Conservation (phyloP, 2,113 vertebrate species). For the Tonatia bakeri region DNA sequence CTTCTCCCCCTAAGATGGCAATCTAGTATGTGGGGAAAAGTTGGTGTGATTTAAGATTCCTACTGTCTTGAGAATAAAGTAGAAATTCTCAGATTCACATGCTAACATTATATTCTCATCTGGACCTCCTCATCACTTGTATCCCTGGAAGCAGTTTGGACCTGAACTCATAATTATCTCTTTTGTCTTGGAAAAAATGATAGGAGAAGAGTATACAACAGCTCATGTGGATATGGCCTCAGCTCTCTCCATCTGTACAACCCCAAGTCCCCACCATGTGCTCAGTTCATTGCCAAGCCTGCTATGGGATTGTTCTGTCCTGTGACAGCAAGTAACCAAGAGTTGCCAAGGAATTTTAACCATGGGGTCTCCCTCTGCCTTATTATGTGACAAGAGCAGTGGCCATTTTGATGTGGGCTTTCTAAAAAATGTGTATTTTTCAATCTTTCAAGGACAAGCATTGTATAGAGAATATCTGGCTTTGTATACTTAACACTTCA, state of each 20-base stretch:
- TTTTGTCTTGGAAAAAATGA: background rate
- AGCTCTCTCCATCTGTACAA: background rate
- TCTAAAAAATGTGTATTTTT: background rate
- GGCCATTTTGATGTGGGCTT: background rate
- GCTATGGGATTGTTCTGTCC: background rate
- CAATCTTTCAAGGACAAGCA: background rate
- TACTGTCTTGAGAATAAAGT: background rate
- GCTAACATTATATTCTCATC: background rate
- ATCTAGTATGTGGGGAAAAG: background rate
- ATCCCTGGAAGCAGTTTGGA: background rate
- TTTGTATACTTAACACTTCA: background rate
- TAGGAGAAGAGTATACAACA: background rate
- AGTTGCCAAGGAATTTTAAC: background rate
- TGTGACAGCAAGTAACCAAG: background rate
- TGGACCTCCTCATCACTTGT: background rate
- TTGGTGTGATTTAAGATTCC: background rate
- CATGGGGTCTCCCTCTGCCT: background rate
- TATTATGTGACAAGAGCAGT: background rate
- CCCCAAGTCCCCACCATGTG: accelerated
- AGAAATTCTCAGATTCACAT: background rate
- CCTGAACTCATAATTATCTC: background rate
- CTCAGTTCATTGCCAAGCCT: background rate
- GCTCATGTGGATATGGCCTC: too few relatives aligned
- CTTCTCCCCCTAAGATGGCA: background rate
- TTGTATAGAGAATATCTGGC: background rate